These are phyloP conservation scores for Alsophila aescularia DNA, from an alignment of 2,888 invertebrate species.

Conservation along the genomic window DNA sequence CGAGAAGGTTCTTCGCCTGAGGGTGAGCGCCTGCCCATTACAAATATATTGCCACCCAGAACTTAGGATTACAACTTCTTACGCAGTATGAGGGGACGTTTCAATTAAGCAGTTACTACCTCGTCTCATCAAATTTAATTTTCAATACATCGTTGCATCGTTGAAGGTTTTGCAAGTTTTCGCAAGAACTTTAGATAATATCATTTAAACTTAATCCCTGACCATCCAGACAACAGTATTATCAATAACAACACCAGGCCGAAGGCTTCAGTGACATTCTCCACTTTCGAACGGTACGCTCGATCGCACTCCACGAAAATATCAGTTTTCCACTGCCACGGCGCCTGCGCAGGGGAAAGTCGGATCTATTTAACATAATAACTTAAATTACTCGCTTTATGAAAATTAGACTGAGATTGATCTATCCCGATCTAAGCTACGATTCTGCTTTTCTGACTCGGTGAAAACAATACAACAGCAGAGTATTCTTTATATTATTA, in stretches of 20 bases:
- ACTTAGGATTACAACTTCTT: too few relatives aligned
- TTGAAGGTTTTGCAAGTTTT: too few relatives aligned
- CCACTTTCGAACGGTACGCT: conserved; percentile 27
- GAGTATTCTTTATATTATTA: background rate
- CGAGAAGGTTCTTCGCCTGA: too few relatives aligned
- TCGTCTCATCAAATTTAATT: too few relatives aligned
- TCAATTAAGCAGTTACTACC: too few relatives aligned
- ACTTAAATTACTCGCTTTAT: conserved; percentile 2
- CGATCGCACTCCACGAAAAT: conserved; percentile 29
- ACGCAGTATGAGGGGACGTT: too few relatives aligned
- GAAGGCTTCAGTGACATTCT: background rate
- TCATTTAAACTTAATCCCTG: too few relatives aligned
- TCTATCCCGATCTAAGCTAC: background rate
- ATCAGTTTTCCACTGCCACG: conserved; percentile 34
- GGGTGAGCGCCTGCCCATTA: too few relatives aligned
- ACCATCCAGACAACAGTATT: too few relatives aligned
- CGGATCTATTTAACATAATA: conserved; percentile 11
- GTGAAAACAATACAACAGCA: background rate
- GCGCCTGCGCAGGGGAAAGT: conserved; percentile 24
- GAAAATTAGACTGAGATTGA: background rate
- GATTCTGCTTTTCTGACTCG: background rate
- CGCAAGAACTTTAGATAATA: too few relatives aligned
- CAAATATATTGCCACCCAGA: too few relatives aligned
- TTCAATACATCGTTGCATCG: too few relatives aligned
- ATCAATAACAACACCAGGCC: background rate